Percentiles rank a stretch among this genome's conserved stretches.
These are phyloP conservation scores for Megalonaias nervosa DNA, from an alignment of 1,140 invertebrate species.

Conservation along the genomic window DNA sequence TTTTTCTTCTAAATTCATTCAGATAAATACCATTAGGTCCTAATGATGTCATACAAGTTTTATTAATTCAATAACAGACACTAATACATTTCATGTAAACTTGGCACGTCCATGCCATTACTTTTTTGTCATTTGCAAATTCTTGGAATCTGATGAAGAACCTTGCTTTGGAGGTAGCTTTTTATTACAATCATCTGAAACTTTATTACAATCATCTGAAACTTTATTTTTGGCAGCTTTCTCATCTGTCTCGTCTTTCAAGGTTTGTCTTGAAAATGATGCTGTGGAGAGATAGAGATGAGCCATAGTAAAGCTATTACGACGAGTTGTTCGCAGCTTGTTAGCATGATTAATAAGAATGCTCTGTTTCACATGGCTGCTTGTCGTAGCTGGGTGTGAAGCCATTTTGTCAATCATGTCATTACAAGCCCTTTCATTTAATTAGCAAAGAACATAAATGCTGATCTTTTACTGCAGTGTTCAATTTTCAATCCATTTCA, in stretches of 20 bases:
- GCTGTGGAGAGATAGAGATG: conserved; percentile 57
- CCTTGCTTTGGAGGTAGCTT: not conserved
- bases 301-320: conserved; percentile 50
- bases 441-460: too few relatives aligned
- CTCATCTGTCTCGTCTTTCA: conserved; percentile 1
- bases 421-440: too few relatives aligned
- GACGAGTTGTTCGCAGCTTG: not conserved
- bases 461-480: too few relatives aligned
- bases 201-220: not conserved
- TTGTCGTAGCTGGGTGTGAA: too few relatives aligned
- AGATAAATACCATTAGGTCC: too few relatives aligned
- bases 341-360: too few relatives aligned
- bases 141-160: not conserved
- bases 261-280: conserved; percentile 33
- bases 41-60: too few relatives aligned
- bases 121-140: not conserved
- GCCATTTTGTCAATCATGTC: too few relatives aligned
- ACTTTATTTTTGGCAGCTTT: not conserved
- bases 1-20: too few relatives aligned
- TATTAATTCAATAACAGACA: too few relatives aligned
- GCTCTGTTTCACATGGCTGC: too few relatives aligned
- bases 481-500: too few relatives aligned
- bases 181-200: conserved; percentile 3
- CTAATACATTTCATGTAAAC: not conserved
- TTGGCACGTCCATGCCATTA: not conserved